Conservation (phyloP, 2,797 vertebrate species). For the Chromis chromis region DNA sequence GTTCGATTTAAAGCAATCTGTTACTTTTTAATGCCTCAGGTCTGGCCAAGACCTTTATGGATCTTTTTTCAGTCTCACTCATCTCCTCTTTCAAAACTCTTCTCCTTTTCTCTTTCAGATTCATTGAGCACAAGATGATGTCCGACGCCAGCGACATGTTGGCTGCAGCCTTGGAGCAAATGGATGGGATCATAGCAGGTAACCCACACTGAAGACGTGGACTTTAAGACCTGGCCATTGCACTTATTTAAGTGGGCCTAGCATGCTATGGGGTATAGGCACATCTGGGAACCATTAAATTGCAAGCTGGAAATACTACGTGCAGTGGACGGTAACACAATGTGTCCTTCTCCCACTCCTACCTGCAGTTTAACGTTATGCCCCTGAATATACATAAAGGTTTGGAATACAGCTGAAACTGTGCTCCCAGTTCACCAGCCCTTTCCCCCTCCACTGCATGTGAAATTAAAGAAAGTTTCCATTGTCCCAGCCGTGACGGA, state of each 20-base stretch:
- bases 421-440: constrained; percentile 38
- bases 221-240: constrained; percentile 30
- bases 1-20: constrained; percentile 3
- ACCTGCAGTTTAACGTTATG: constrained; percentile 49
- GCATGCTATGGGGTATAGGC: constrained; percentile 35
- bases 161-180: constrained; percentile 97
- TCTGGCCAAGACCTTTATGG: constrained; percentile 7
- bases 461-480: constrained; percentile 74
- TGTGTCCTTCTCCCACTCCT: constrained; percentile 40
- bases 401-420: constrained; percentile 30
- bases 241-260: constrained; percentile 50
- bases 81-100: neutral
- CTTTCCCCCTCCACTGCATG: constrained; percentile 27
- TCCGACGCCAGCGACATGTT: constrained; percentile 98
- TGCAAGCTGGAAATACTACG: constrained; percentile 42
- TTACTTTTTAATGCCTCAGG: neutral
- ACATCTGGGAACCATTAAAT: constrained; percentile 74
- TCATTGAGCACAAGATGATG: constrained; percentile 88
- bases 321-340: constrained; percentile 39
- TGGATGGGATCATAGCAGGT: constrained; percentile 99
- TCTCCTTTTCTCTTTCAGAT: constrained; percentile 63
- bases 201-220: constrained; percentile 50
- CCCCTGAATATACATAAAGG: constrained; percentile 31
- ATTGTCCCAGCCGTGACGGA: constrained; percentile 73
- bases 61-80: neutral